Conservation (phyloP, 1,140 invertebrate species). For the Globodera ellingtonae region DNA sequence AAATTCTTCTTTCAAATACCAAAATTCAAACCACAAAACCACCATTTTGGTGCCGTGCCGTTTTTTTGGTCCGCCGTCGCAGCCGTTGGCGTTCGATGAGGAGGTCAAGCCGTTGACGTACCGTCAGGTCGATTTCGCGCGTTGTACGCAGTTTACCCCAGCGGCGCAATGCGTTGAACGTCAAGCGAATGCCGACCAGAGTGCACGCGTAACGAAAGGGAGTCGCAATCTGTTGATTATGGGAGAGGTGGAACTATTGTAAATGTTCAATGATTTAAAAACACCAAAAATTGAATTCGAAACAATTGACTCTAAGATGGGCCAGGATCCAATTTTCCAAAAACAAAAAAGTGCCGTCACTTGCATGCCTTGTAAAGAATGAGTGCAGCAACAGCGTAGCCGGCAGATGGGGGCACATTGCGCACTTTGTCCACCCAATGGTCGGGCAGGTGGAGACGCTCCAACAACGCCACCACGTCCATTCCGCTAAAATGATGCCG, state of each 20-base stretch:
- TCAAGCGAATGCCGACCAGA: conserved; percentile 44
- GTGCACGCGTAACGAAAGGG: conserved; percentile 57
- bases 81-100: conserved; percentile 18
- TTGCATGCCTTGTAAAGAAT: conserved; percentile 55
- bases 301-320: too few relatives aligned
- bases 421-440: conserved; percentile 53
- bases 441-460: conserved; percentile 54
- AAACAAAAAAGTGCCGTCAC: too few relatives aligned
- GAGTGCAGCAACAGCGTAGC: conserved; percentile 53
- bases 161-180: conserved; percentile 49
- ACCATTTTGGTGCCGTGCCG: background rate
- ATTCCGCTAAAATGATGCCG: conserved; percentile 47
- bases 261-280: too few relatives aligned
- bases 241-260: background rate
- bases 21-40: too few relatives aligned
- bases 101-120: conserved; percentile 33
- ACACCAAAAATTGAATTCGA: too few relatives aligned
- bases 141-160: conserved; percentile 54
- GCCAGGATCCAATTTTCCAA: too few relatives aligned
- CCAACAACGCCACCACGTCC: conserved; percentile 51
- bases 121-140: conserved; percentile 51
- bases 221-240: conserved; percentile 45
- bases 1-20: too few relatives aligned
- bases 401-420: conserved; percentile 50
- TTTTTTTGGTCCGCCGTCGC: background rate